A percentile compares a stretch with the other conserved stretches of the same genome.
phyloP scores from a whole-genome alignment of 2,113 vertebrate species.

The Myrmophylax atrothorax region DNA sequence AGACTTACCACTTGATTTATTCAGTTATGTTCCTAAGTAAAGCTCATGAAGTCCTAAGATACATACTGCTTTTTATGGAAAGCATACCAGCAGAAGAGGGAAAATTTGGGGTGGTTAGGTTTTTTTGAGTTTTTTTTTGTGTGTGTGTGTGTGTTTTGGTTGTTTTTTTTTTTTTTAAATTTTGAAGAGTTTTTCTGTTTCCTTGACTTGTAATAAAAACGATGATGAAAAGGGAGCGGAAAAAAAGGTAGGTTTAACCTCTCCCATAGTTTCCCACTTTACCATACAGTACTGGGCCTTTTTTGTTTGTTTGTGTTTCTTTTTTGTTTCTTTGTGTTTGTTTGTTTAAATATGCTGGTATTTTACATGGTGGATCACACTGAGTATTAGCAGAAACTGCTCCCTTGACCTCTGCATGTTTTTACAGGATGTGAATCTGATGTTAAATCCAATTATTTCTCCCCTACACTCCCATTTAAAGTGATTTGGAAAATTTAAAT shows the following conservation, averaged over 20 bases:
- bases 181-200: background rate
- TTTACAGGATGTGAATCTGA: background rate
- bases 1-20: conserved; percentile 37
- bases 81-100: background rate
- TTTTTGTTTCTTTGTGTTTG: no score
- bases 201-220: background rate
- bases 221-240: background rate
- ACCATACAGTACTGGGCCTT: background rate
- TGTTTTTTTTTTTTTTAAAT: background rate
- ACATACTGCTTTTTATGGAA: background rate
- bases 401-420: background rate
- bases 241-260: background rate
- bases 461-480: background rate
- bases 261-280: background rate
- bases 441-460: background rate
- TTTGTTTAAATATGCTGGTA: background rate
- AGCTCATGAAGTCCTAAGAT: background rate
- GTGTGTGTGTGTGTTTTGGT: background rate
- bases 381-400: background rate
- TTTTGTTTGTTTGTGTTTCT: no score
- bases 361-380: background rate
- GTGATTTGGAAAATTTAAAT: background rate
- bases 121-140: background rate
- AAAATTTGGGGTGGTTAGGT: background rate
- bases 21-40: background rate